A percentile compares a stretch with the other conserved stretches of the same genome.
Evolutionary conservation across 37 sponge, comb jelly and placozoan species (phyloP).

Genomic region (Dysidea cf. avara): DNA sequence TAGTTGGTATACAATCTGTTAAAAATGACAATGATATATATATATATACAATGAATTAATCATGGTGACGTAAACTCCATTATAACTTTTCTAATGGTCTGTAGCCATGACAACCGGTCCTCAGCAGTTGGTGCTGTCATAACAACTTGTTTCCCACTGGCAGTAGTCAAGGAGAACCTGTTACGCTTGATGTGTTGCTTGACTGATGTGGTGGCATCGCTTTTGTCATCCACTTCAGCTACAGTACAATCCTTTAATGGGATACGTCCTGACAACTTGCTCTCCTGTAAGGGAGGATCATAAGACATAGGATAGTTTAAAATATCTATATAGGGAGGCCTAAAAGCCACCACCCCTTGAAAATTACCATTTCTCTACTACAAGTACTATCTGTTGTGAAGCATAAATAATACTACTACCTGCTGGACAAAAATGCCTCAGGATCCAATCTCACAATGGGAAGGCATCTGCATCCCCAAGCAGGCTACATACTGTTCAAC

Average conservation of each 20-base stretch:
- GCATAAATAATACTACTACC: too few species aligned
- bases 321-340: too few species aligned
- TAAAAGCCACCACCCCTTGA: too few species aligned
- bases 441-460: too few species aligned
- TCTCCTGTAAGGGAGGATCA: too few species aligned
- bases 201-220: neutral
- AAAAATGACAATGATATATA: neutral
- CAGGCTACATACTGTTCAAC: too few species aligned
- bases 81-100: conserved; percentile 7
- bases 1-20: neutral
- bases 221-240: conserved; percentile 17
- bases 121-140: conserved; percentile 29
- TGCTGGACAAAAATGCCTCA: too few species aligned
- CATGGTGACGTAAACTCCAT: neutral
- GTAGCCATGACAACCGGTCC: conserved; percentile 41
- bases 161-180: conserved; percentile 32
- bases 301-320: too few species aligned
- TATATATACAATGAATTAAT: neutral
- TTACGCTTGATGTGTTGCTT: neutral
- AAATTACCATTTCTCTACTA: too few species aligned
- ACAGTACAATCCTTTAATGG: conserved; percentile 37
- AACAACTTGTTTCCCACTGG: conserved; percentile 11
- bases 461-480: too few species aligned
- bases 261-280: conserved; percentile 28
- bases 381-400: too few species aligned